Conservation (phyloP, 2,888 invertebrate genomes). For the Resseliella maxima region DNA sequence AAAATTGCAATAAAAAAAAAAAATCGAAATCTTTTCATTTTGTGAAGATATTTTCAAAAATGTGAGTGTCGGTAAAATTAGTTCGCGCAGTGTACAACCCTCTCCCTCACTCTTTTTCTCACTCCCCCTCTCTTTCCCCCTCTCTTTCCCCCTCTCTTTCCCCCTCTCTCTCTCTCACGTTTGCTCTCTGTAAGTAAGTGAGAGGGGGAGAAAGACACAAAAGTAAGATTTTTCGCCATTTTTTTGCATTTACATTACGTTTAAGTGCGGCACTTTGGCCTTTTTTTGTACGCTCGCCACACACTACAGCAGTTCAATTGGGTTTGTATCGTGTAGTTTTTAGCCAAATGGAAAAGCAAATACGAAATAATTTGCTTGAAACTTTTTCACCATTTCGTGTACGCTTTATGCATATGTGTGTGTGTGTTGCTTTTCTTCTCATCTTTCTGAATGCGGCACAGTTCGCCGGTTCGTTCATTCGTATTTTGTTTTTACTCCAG, state of each 20-base stretch:
- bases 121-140: too few relatives aligned
- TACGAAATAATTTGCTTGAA: constrained; percentile 1
- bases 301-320: background rate
- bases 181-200: background rate
- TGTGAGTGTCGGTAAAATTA: too few relatives aligned
- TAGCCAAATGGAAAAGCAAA: background rate
- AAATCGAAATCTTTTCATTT: too few relatives aligned
- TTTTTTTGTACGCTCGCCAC: background rate
- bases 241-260: constrained; percentile 19
- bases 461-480: background rate
- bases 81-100: too few relatives aligned
- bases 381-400: background rate
- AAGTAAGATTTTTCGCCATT: background rate
- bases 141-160: too few relatives aligned
- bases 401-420: too few relatives aligned
- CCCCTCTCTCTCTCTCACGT: too few relatives aligned
- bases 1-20: too few relatives aligned
- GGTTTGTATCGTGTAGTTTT: background rate
- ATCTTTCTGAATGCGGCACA: background rate
- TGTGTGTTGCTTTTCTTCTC: background rate
- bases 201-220: background rate
- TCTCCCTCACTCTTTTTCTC: too few relatives aligned
- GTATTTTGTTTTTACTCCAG: background rate
- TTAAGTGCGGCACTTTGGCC: background rate
- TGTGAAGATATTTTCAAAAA: too few relatives aligned